phyloP scores from a whole-genome alignment of 2,113 vertebrate species.

The Callospermophilus lateralis region DNA sequence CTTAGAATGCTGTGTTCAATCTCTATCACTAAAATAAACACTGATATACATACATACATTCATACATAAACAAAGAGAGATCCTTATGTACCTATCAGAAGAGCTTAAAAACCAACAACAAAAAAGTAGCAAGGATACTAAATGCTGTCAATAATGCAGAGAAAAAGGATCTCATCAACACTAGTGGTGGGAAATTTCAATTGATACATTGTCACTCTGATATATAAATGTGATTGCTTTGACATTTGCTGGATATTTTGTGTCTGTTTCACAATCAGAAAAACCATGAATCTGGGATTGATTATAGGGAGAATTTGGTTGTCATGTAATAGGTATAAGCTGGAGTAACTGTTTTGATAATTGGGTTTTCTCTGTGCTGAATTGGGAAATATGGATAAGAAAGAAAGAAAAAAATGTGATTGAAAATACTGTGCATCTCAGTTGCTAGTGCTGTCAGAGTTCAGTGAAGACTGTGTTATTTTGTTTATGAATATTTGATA shows the following conservation, averaged over 20 bases:
- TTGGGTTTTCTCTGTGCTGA: not conserved
- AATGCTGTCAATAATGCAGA: not conserved
- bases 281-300: not conserved
- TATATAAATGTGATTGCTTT: not conserved
- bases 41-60: no score
- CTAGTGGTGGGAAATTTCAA: not conserved
- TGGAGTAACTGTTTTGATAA: not conserved
- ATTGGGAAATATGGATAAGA: not conserved
- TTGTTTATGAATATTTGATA: slow-evolving; percentile 71
- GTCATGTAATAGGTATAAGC: not conserved
- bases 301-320: not conserved
- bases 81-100: not conserved
- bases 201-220: not conserved
- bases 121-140: not conserved
- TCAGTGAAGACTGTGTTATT: slow-evolving; percentile 50
- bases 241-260: not conserved
- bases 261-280: not conserved
- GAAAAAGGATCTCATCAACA: not conserved
- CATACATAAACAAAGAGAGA: not conserved
- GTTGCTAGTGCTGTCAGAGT: slow-evolving; percentile 2
- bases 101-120: not conserved
- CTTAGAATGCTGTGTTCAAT: not conserved
- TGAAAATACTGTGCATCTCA: not conserved
- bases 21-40: no score
- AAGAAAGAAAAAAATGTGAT: slow-evolving; percentile 6